Conservation (phyloP, 1,140 invertebrate species). For the Trachymyrmex cornetzi region DNA sequence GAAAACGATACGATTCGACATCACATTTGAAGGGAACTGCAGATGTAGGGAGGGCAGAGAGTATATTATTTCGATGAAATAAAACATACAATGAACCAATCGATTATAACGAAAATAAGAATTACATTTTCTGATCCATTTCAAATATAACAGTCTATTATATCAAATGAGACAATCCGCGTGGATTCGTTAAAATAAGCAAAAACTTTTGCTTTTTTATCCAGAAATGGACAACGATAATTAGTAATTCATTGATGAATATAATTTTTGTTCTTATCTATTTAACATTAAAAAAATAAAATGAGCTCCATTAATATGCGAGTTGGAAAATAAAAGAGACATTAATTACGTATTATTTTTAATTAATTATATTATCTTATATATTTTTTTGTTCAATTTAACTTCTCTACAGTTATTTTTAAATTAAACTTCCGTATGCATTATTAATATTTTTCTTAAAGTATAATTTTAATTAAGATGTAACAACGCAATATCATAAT, state of each 20-base stretch:
- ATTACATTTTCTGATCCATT: neutral
- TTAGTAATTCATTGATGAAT: neutral
- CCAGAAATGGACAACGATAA: neutral
- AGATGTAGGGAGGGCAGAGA: neutral
- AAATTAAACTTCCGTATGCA: neutral
- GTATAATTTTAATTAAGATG: neutral
- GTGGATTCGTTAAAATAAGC: neutral
- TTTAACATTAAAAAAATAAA: neutral
- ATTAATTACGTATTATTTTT: neutral
- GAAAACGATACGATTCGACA: constrained; percentile 58
- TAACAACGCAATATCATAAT: neutral
- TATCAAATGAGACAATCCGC: neutral
- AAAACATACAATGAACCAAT: neutral
- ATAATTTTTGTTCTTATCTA: neutral
- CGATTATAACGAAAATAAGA: constrained; percentile 31
- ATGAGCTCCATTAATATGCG: neutral
- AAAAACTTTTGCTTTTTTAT: neutral
- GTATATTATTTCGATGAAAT: constrained; percentile 51
- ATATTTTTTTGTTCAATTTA: neutral
- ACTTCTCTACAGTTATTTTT: neutral
- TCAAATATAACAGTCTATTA: neutral
- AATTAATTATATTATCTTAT: neutral
- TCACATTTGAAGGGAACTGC: constrained; percentile 36
- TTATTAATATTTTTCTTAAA: neutral
- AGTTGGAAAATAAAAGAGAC: neutral